Base-by-base conservation (phyloP, 2,888 invertebrate genomes). In the Teleiodes luculella region DNA sequence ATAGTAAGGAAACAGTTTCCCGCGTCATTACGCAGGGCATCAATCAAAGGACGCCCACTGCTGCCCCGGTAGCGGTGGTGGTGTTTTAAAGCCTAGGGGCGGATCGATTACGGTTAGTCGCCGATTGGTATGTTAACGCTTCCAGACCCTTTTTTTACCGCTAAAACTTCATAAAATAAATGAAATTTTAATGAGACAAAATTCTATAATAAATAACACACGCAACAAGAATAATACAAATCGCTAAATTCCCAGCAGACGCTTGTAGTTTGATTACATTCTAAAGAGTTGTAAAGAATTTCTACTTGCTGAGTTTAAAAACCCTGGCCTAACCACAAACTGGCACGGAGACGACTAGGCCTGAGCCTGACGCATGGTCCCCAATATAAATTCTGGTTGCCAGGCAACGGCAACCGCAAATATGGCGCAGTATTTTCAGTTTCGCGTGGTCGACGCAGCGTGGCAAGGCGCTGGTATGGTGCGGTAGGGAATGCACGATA, bases 1-100 rank as follows among this genome's bases (percentile, higher is more conserved):
- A 88, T 84, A 81, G 79, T 80, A 76, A 84, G 88, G 87, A 88
- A 89, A 87, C 86, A 86, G 86, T 86, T 87, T 83, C 81, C 78
- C 81, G 84, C 76, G 78, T 88, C 86, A 88, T 87, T 87, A 88
- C 81, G 76, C 73, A 67, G 70, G 73, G 72, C 86, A 89, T 89
- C 88, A 86, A 89, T 88, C 89, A 87, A 82, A 77, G 76, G 72
- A 71, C 70, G 73, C 67, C 68, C 68, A 70, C 68, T 65, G 39
- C 68, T 63, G 64, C 3, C 24, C n/a, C 24, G 24, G 24, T 24
- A 6, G 24, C 6, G 24, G 24, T 24, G 6, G 71, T 70, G 70
- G 74, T 74, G 78, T 80, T 76, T 66, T 70, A 66, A 68, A 65
- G 63, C 59, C 65, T 67, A 59, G 59, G 56, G 64, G 65, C 62